Conservation (phyloP, 30 jellyfish, hydroid and myxozoan genomes). For the Aurelia coerulea region DNA sequence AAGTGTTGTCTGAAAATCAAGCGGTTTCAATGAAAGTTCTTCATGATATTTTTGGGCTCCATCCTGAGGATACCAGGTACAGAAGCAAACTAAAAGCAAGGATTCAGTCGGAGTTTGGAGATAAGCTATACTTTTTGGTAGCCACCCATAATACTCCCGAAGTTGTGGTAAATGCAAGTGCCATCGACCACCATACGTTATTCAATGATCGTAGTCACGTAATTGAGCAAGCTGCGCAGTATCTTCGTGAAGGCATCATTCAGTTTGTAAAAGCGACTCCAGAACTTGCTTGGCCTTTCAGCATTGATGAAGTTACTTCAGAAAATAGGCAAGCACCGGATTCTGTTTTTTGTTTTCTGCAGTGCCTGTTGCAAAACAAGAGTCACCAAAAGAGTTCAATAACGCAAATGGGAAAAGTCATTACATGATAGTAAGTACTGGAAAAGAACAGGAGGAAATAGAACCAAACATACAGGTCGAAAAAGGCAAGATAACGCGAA, state of each 20-base stretch:
- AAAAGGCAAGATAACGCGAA: not conserved
- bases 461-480: no score
- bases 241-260: constrained; percentile 39
- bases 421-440: no score
- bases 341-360: not conserved
- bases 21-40: constrained; percentile 18
- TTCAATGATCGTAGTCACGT: constrained; percentile 33
- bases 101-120: constrained; percentile 22
- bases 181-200: constrained; percentile 29
- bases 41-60: constrained; percentile 5
- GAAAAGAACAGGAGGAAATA: no score
- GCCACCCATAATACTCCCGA: constrained; percentile 44
- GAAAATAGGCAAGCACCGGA: constrained; percentile 37
- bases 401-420: no score
- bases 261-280: constrained; percentile 11
- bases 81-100: constrained; percentile 11
- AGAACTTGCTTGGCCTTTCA: constrained; percentile 45
- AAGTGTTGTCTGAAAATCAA: not conserved
- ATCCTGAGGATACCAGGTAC: constrained; percentile 12
- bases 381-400: not conserved
- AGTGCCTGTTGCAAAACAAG: constrained; percentile 15
- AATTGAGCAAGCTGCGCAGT: constrained; percentile 59
- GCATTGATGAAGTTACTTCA: constrained; percentile 34
- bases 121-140: constrained; percentile 19
- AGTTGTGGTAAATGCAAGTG: constrained; percentile 43